Evolutionary conservation across 2,113 vertebrate genomes (phyloP).

Genomic region (Tiliqua scincoides): DNA sequence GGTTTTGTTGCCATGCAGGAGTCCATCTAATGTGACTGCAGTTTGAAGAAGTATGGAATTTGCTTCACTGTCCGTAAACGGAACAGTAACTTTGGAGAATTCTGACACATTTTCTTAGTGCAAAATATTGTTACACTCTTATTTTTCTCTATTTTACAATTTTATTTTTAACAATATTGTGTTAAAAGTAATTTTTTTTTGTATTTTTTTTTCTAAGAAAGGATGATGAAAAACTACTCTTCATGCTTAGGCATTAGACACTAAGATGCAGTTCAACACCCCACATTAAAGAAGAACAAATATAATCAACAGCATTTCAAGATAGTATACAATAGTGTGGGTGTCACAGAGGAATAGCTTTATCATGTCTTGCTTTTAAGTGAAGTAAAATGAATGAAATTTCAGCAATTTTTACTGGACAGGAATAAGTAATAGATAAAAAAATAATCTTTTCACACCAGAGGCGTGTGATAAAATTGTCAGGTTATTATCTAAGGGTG

Average conservation of each 20-base stretch:
- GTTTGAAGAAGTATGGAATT: neutral
- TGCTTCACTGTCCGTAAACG: accelerated
- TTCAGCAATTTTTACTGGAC: neutral
- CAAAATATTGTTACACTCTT: neutral
- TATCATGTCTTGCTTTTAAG: neutral
- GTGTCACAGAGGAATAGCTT: neutral
- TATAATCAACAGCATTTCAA: neutral
- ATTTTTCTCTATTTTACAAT: neutral
- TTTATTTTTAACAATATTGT: neutral
- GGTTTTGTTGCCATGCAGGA: neutral
- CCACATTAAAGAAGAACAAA: too few relatives aligned
- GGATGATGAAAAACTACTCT: accelerated
- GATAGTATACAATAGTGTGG: accelerated
- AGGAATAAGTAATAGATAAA: neutral
- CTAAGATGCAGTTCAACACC: neutral
- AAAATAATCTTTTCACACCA: constrained; percentile 13
- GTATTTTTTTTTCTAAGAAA: neutral
- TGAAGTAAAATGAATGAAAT: neutral
- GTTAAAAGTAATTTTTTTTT: accelerated
- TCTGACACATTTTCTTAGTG: neutral
- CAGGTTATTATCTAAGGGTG: too few relatives aligned
- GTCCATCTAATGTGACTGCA: accelerated
- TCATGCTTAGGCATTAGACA: neutral
- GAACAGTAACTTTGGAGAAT: neutral
- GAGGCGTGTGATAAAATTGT: neutral